phyloP scores from a whole-genome alignment of 2,113 vertebrate genomes.

The Monarcha castaneiventris region DNA sequence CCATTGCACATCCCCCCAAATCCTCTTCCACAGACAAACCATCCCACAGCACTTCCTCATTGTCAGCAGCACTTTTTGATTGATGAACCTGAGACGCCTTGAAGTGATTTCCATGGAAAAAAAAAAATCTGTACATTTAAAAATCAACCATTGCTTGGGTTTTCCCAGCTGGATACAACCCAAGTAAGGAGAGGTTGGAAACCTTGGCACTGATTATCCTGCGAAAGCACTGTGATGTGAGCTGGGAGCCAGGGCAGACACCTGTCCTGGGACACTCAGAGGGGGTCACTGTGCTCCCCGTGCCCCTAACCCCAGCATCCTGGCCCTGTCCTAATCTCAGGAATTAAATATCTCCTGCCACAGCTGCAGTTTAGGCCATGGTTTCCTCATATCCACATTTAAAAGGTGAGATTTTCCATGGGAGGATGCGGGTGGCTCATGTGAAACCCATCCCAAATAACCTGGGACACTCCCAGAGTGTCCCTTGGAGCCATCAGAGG shows the following conservation, averaged over 20 bases:
- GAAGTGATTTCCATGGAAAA: neutral
- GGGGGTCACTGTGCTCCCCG: neutral
- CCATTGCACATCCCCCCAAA: neutral
- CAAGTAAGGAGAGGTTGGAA: neutral
- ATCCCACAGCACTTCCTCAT: neutral
- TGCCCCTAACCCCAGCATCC: neutral
- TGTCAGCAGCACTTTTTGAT: neutral
- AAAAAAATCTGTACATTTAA: fast-evolving
- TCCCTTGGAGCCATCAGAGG: neutral
- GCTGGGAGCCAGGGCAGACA: neutral
- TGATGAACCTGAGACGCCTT: neutral
- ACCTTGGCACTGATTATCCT: neutral
- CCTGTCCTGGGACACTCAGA: neutral
- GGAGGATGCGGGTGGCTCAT: neutral
- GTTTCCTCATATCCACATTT: neutral
- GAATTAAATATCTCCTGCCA: neutral
- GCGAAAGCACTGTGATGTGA: neutral
- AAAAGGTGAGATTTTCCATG: neutral
- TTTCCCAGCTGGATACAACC: neutral
- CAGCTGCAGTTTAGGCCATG: neutral
- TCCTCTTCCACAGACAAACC: neutral
- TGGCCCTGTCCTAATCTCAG: neutral
- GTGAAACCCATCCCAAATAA: neutral
- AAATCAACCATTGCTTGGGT: neutral
- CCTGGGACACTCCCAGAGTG: neutral